A percentile compares a stretch with the other conserved stretches of the same genome.
Conservation (phyloP, 2,797 vertebrate species). For the Chiroxiphia lanceolata region DNA sequence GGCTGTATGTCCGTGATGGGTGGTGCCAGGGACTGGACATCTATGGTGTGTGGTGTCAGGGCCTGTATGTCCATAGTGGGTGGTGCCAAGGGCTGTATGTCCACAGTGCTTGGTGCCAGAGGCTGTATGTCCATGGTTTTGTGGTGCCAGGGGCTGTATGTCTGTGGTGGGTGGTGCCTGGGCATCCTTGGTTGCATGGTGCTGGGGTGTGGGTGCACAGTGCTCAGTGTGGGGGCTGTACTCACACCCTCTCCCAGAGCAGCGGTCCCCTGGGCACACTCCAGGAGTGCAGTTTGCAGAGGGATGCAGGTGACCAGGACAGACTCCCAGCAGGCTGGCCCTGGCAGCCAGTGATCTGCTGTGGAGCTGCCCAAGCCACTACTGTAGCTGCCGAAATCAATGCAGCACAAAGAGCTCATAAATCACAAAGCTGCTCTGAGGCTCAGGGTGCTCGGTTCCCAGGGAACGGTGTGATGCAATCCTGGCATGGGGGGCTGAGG, state of each 20-base stretch:
- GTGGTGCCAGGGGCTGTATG: accelerated
- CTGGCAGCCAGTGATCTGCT: neutral
- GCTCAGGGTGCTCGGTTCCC: neutral
- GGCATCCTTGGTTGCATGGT: neutral
- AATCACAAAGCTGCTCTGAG: neutral
- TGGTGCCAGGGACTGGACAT: accelerated
- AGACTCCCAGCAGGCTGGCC: neutral
- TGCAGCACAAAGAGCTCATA: neutral
- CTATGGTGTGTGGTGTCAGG: no score
- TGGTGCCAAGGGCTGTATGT: accelerated
- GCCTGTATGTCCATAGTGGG: accelerated
- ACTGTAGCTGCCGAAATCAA: neutral
- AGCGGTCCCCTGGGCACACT: accelerated
- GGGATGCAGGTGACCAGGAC: neutral
- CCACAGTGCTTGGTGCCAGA: accelerated
- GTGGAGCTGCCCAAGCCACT: neutral
- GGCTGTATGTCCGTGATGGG: neutral
- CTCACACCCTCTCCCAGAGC: neutral
- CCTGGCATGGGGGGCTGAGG: accelerated
- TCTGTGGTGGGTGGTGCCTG: neutral
- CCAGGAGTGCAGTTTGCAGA: accelerated
- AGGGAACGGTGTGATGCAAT: accelerated
- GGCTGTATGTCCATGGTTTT: accelerated
- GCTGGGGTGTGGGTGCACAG: accelerated
- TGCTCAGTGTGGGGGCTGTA: accelerated